Evolutionary conservation across 2,113 vertebrate genomes (phyloP).

Genomic region (Centropus bengalensis): DNA sequence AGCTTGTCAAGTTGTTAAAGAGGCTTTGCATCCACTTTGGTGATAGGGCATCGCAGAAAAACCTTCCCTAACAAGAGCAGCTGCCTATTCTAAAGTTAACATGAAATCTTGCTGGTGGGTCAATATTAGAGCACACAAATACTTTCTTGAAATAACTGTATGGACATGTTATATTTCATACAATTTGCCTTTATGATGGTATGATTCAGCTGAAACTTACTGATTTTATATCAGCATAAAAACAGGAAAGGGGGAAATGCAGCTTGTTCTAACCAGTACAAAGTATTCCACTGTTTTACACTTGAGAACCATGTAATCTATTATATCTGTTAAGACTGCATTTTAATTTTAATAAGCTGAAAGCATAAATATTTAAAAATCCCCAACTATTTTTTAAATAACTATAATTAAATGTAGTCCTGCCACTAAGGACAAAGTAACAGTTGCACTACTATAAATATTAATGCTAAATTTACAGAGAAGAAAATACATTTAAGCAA

Average conservation of each 20-base stretch:
- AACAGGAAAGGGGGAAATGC: neutral
- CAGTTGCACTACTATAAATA: slow-evolving; percentile 45
- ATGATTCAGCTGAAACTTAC: neutral
- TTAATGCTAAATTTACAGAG: slow-evolving; percentile 48
- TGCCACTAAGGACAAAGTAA: slow-evolving; percentile 38
- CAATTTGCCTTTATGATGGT: neutral
- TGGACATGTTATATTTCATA: neutral
- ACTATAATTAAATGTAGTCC: neutral
- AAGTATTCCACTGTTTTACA: neutral
- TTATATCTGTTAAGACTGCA: neutral
- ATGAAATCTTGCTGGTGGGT: neutral
- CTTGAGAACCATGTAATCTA: neutral
- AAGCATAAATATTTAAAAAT: slow-evolving; percentile 13
- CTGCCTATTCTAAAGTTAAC: neutral
- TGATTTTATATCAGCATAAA: neutral
- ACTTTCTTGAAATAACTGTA: neutral
- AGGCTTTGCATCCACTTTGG: neutral
- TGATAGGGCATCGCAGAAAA: neutral
- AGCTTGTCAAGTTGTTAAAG: neutral
- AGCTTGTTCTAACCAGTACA: neutral
- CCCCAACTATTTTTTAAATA: neutral
- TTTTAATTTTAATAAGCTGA: slow-evolving; percentile 27
- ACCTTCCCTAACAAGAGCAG: neutral
- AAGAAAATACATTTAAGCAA: slow-evolving; percentile 37
- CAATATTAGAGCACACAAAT: neutral